These are phyloP conservation scores for Cephus cinctus DNA, from an alignment of 1,140 invertebrate species.

Conservation along the genomic window DNA sequence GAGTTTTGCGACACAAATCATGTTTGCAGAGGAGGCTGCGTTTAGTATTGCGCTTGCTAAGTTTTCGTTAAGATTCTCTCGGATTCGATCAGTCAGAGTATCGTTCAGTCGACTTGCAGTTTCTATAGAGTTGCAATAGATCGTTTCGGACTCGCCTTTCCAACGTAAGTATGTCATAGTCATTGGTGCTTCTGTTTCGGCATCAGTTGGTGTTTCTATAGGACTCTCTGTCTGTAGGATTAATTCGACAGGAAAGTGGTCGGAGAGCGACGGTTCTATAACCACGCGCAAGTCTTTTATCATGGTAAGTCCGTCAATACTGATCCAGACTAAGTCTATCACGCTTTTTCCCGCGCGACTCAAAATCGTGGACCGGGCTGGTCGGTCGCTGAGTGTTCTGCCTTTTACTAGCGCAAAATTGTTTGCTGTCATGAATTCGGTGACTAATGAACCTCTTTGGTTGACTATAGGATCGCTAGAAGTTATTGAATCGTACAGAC, in stretches of 20 bases:
- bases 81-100: no score
- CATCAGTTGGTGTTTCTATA: no score
- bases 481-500: conserved; percentile 1
- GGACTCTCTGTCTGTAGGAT: neutral
- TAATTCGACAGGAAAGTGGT: neutral
- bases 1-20: no score
- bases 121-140: no score
- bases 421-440: conserved; percentile 10
- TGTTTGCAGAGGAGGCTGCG: no score
- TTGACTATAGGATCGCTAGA: neutral
- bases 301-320: neutral
- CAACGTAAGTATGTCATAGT: no score
- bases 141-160: no score
- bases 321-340: conserved; percentile 7
- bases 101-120: no score
- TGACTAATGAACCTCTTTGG: conserved; percentile 1
- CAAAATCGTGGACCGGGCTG: neutral
- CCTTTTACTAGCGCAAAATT: conserved; percentile 8
- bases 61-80: no score
- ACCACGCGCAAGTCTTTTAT: neutral
- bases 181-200: no score
- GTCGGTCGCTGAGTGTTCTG: conserved; percentile 6
- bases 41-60: no score
- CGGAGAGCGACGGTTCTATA: neutral
- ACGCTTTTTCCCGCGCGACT: neutral